Base-by-base conservation (phyloP, 2,797 vertebrate genomes). In the Galago senegalensis region DNA sequence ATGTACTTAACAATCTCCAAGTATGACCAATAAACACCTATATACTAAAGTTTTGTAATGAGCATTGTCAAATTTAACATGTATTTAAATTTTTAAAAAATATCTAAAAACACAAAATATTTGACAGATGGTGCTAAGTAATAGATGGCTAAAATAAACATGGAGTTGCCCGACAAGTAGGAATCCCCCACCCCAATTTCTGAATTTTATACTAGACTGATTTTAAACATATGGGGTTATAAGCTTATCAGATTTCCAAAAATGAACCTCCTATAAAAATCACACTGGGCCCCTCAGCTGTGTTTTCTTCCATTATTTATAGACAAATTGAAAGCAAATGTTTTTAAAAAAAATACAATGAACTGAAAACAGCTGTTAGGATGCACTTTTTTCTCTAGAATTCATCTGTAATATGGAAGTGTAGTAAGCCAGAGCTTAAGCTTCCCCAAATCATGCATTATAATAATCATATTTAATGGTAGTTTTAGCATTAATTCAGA, bases 291-390 rank as follows among this genome's bases (percentile, higher is more conserved):
- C 98, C 97, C 95, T 98, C 98, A 98, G 97, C 98, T 98, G 98
- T 99, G 98, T 99, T 99, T 99, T 98, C 98, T 98, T 99, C 98
- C 98, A 98, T 99, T 99, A 99, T 99, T 99, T 99, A 99, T 97
- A 98, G 98, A 99, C 98, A 98, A 99, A 99, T 99, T 98, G 98
- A 99, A 99, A 98, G 98, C 99, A 99, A 99, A 99, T 98, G 98
- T 94, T 89, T 82, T 97, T n/a, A 85, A 97, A 96, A 97, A 97
- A 97, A 97, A 97, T 89, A 97, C 97, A 96, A 92, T 97, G 97
- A 98, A 98, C 98, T 98, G 98, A 98, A 99, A 99, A 98, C 99
- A 99, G 98, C 99, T 99, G 99, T 99, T 98, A 98, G 98, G 98
- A 98, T 98, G 98, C 93, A 98, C 98, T 98, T 98, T 98, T 98